phyloP scores from a whole-genome alignment of 2,113 vertebrate genomes.

The Paradoxurus hermaphroditus region DNA sequence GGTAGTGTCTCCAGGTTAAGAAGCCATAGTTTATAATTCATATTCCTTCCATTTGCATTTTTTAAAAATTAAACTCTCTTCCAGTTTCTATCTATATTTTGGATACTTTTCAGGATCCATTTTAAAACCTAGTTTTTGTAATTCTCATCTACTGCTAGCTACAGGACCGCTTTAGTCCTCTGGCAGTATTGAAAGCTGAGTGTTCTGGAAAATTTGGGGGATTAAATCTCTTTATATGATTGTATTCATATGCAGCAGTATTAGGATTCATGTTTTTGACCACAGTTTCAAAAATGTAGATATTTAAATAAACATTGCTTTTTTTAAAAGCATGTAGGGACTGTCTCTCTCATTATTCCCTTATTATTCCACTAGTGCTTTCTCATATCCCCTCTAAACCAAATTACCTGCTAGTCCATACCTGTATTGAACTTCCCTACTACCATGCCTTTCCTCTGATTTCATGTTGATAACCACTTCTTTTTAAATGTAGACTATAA shows the following conservation, averaged over 20 bases:
- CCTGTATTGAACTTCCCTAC: not conserved
- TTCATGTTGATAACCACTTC: not conserved
- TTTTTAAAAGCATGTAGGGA: not conserved
- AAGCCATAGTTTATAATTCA: not conserved
- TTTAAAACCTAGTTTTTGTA: conserved; percentile 8
- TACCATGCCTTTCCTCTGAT: not conserved
- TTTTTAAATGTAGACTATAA: not conserved
- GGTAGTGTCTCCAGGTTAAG: not conserved
- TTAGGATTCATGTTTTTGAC: conserved; percentile 30
- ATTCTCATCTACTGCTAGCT: not conserved
- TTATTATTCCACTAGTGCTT: not conserved
- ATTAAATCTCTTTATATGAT: conserved; percentile 13
- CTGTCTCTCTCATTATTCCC: not conserved
- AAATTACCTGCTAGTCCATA: not conserved
- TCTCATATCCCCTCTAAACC: not conserved
- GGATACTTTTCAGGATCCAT: not conserved
- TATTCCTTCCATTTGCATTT: not conserved
- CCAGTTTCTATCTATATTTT: not conserved
- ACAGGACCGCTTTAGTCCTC: not conserved
- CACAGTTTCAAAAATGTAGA: not conserved
- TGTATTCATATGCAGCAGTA: not conserved
- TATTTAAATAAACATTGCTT: not conserved
- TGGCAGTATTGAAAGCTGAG: not conserved
- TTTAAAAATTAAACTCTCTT: not conserved
- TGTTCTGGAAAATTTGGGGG: not conserved